These are phyloP conservation scores for Holacanthella duospinosa DNA, from an alignment of 2,888 invertebrate genomes.

Conservation along the genomic window DNA sequence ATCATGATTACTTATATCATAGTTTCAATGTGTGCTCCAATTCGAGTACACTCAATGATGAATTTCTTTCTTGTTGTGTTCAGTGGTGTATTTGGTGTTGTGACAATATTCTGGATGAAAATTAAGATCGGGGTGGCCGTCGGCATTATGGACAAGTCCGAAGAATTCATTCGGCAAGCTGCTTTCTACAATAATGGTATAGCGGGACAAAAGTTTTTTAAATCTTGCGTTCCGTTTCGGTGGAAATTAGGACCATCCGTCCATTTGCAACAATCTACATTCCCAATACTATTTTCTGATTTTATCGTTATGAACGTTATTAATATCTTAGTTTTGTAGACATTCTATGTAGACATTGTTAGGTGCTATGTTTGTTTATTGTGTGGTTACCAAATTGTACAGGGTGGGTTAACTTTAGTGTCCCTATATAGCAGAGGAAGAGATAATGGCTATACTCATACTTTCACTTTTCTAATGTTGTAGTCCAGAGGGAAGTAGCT, in stretches of 20 bases:
- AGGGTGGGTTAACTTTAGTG: no score
- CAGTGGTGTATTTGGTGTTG: not conserved
- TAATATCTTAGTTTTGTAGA: not conserved
- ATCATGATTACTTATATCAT: not conserved
- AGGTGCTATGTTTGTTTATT: no score
- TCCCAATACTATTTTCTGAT: not conserved
- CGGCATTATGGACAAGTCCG: not conserved
- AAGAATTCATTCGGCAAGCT: not conserved
- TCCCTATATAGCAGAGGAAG: no score
- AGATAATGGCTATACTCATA: no score
- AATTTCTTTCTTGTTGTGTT: not conserved
- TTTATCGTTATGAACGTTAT: not conserved
- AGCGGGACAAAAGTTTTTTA: not conserved
- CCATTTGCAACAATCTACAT: not conserved
- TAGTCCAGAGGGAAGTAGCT: no score
- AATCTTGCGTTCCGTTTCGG: not conserved
- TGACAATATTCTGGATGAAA: not conserved
- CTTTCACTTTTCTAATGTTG: no score
- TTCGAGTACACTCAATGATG: not conserved
- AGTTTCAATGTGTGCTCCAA: not conserved
- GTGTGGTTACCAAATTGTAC: no score
- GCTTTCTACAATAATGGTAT: not conserved
- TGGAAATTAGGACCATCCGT: not conserved
- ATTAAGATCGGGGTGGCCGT: not conserved
- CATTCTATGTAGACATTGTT: no score